phyloP scores from a whole-genome alignment of 2,888 invertebrate species.

The Mermis nigrescens region DNA sequence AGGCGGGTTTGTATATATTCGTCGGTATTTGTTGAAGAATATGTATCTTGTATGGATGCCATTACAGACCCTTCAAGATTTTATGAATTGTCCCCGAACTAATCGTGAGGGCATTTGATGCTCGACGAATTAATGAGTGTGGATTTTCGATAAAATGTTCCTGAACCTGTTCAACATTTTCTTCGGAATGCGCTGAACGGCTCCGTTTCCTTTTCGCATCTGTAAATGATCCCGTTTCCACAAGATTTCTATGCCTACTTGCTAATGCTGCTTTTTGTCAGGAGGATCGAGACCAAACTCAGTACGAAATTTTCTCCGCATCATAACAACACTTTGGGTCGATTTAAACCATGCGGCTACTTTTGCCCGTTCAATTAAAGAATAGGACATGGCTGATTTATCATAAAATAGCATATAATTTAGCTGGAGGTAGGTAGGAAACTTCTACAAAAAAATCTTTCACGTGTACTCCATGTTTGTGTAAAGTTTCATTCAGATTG shows the following conservation, averaged over 20 bases:
- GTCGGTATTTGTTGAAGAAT: neutral
- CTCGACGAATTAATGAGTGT: neutral
- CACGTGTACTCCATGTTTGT: neutral
- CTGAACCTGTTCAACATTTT: neutral
- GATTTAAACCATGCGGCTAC: neutral
- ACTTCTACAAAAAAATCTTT: neutral
- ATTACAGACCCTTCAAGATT: neutral
- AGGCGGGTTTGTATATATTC: neutral
- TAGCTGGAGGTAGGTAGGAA: neutral
- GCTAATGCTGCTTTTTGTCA: neutral
- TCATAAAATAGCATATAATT: neutral
- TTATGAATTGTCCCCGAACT: neutral
- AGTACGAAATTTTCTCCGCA: conserved; percentile 1
- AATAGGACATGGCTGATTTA: neutral
- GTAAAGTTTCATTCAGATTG: neutral
- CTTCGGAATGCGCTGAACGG: neutral
- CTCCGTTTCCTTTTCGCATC: neutral
- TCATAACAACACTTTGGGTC: neutral
- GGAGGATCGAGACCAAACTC: neutral
- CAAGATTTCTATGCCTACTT: neutral
- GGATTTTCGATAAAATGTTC: neutral
- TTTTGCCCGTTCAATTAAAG: neutral
- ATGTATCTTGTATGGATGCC: conserved; percentile 1
- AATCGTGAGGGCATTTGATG: neutral
- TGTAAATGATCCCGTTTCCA: conserved; percentile 1